Conservation (phyloP, 2,888 invertebrate species). For the Atrina japonica region DNA sequence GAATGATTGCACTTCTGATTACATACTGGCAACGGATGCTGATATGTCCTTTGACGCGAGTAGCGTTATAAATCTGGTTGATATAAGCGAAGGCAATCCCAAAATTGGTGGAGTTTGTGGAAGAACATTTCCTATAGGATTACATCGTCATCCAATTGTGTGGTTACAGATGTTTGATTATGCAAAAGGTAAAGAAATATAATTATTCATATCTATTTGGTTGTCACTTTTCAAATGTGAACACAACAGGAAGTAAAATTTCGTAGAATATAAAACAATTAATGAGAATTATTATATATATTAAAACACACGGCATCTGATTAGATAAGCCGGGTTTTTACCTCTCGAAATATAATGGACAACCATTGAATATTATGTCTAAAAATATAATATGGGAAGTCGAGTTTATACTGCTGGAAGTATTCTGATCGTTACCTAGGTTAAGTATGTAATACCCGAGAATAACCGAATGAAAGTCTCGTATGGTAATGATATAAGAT, state of each 20-base stretch:
- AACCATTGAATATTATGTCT: neutral
- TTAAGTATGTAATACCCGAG: no score
- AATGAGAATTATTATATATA: no score
- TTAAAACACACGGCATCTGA: no score
- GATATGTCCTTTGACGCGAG: constrained; percentile 64
- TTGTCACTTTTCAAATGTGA: neutral
- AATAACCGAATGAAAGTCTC: no score
- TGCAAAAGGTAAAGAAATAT: constrained; percentile 59
- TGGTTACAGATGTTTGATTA: constrained; percentile 69
- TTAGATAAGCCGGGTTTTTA: no score
- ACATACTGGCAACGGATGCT: constrained; percentile 64
- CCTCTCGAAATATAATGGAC: no score
- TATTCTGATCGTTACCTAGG: no score
- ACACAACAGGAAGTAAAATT: no score
- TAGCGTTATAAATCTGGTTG: constrained; percentile 54
- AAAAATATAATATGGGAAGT: no score
- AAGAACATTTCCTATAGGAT: constrained; percentile 60
- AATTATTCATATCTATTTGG: neutral
- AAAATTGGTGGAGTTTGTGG: constrained; percentile 64
- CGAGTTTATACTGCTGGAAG: no score
- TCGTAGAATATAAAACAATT: no score
- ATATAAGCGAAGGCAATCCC: constrained; percentile 51
- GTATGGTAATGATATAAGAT: no score
- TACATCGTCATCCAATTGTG: constrained; percentile 59
- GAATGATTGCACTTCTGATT: constrained; percentile 24